A percentile compares a stretch with the other conserved stretches of the same genome.
These are phyloP conservation scores for Camarhynchus parvulus DNA, from an alignment of 2,113 vertebrate species.

Conservation along the genomic window DNA sequence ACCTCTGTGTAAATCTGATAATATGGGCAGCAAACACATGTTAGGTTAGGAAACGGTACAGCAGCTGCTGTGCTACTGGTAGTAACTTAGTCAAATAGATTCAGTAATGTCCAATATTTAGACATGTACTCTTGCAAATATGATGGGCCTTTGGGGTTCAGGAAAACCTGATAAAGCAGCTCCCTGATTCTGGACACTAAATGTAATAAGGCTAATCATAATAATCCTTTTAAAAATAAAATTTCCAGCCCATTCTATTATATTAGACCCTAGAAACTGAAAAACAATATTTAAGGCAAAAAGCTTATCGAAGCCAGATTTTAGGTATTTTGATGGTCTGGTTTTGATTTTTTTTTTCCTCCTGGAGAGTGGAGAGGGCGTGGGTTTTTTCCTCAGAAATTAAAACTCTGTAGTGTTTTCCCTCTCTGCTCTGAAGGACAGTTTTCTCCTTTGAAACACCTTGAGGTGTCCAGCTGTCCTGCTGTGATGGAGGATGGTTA, in stretches of 20 bases:
- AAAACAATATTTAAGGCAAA: neutral
- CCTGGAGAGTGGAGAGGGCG: fast-evolving
- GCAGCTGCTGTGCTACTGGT: conserved; percentile 55
- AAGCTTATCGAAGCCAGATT: neutral
- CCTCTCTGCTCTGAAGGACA: neutral
- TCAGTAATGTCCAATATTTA: conserved; percentile 61
- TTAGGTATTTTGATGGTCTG: neutral
- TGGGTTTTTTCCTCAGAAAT: neutral
- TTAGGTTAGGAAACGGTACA: neutral
- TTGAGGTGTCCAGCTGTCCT: neutral
- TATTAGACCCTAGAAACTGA: neutral
- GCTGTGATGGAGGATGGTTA: neutral
- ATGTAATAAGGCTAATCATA: neutral
- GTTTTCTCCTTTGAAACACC: neutral
- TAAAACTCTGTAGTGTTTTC: neutral
- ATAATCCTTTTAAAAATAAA: conserved; percentile 17
- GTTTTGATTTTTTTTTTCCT: neutral
- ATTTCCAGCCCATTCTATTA: neutral
- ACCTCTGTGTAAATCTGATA: conserved; percentile 60
- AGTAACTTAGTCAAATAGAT: conserved; percentile 67
- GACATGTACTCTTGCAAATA: conserved; percentile 52
- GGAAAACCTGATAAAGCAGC: conserved; percentile 5
- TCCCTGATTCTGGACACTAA: conserved; percentile 6
- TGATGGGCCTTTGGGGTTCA: conserved; percentile 3
- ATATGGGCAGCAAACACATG: conserved; percentile 42